Conservation (phyloP, 2,113 vertebrate genomes). For the Hymenochirus boettgeri region DNA sequence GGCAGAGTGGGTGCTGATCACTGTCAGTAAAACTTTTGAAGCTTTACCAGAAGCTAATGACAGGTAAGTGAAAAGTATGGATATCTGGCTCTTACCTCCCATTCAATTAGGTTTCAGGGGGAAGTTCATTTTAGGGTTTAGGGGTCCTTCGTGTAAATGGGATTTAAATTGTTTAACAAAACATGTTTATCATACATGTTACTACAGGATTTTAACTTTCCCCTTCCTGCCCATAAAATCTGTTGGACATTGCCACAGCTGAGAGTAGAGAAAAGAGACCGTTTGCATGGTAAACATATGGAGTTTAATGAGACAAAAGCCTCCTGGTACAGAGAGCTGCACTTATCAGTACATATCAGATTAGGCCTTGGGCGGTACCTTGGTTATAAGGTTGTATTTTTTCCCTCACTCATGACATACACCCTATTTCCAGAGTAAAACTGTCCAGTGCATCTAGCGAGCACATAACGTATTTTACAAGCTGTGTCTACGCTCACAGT, state of each 20-base stretch:
- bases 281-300: conserved; percentile 59
- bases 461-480: background rate
- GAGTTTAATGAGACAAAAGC: conserved; percentile 55
- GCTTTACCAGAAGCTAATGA: too few relatives aligned
- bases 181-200: too few relatives aligned
- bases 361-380: conserved; percentile 53
- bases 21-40: too few relatives aligned
- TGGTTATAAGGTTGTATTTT: conserved; percentile 34
- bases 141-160: too few relatives aligned
- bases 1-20: too few relatives aligned
- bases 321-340: conserved; percentile 61
- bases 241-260: conserved; percentile 19
- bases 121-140: too few relatives aligned
- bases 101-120: too few relatives aligned
- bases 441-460: conserved; percentile 19
- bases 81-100: too few relatives aligned
- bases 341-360: conserved; percentile 63
- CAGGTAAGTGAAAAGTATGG: too few relatives aligned
- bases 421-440: conserved; percentile 53
- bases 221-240: background rate
- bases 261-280: conserved; percentile 46
- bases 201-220: too few relatives aligned
- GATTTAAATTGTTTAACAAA: too few relatives aligned
- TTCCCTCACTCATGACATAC: conserved; percentile 53
- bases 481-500: background rate